Evolutionary conservation across 1,140 invertebrate genomes (phyloP).

Genomic region (Elymnias hypermnestra): DNA sequence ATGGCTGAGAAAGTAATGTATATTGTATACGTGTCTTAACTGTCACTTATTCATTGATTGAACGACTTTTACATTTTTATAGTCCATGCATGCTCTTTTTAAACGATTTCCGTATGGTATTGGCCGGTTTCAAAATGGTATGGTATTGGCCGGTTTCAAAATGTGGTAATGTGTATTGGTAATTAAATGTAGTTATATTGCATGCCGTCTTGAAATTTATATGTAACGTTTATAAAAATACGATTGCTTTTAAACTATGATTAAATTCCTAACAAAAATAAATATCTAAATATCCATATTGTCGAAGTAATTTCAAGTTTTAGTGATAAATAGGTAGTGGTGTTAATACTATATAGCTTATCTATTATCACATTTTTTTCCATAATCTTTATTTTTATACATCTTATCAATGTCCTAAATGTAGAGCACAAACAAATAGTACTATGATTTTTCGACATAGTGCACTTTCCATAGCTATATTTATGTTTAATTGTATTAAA

Average conservation of each 20-base stretch:
- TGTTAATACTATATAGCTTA: no score
- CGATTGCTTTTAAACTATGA: no score
- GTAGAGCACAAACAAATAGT: constrained; percentile 19
- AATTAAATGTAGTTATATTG: neutral
- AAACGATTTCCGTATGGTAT: constrained; percentile 21
- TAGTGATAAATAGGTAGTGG: no score
- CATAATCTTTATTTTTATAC: constrained; percentile 5
- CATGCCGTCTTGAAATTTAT: no score
- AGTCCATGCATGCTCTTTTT: constrained; percentile 17
- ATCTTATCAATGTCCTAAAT: constrained; percentile 14
- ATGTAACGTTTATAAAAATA: no score
- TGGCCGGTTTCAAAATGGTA: constrained; percentile 3
- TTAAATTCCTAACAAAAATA: no score
- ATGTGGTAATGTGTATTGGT: neutral
- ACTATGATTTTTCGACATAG: no score
- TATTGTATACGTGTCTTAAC: constrained; percentile 37
- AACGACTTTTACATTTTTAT: constrained; percentile 29
- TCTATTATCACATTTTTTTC: constrained; percentile 14
- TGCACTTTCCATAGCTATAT: no score
- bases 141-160: constrained; percentile 9
- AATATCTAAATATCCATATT: no score
- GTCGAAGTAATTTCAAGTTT: no score
- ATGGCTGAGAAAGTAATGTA: constrained; percentile 36
- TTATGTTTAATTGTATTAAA: no score
- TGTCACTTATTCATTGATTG: constrained; percentile 25